Percentiles rank a stretch among this genome's conserved stretches.
Conservation (phyloP, 2,888 invertebrate genomes). For the Philereme vetulata region DNA sequence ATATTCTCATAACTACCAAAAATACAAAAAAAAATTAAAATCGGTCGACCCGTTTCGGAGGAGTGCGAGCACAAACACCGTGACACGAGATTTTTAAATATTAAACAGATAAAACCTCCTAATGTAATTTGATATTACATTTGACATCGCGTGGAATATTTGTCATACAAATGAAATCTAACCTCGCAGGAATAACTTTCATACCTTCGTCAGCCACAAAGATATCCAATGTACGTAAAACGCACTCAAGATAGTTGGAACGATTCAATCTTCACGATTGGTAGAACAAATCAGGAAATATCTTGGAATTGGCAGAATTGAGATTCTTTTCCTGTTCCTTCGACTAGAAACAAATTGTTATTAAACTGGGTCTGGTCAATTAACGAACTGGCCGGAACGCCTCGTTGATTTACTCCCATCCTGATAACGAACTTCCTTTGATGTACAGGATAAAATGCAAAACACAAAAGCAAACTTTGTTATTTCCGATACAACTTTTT, state of each 20-base stretch:
- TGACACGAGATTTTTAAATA: background rate
- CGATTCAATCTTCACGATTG: slow-evolving; percentile 11
- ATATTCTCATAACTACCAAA: background rate
- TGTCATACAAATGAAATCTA: slow-evolving; percentile 8
- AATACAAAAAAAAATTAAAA: background rate
- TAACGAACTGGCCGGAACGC: slow-evolving; percentile 14
- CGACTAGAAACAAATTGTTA: slow-evolving; percentile 15
- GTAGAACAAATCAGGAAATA: slow-evolving; percentile 7
- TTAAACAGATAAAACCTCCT: slow-evolving; percentile 5
- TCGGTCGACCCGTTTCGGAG: no score
- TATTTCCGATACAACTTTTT: no score
- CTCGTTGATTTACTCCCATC: slow-evolving; percentile 13
- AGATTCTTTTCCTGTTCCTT: slow-evolving; percentile 11
- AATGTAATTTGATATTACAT: slow-evolving; percentile 15
- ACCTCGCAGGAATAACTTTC: slow-evolving; percentile 8
- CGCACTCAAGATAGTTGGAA: background rate
- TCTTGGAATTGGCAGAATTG: slow-evolving; percentile 1
- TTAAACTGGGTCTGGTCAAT: slow-evolving; percentile 14
- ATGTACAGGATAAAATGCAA: background rate
- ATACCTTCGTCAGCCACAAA: slow-evolving; percentile 14
- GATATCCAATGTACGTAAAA: background rate
- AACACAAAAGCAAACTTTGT: no score
- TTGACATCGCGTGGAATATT: slow-evolving; percentile 7
- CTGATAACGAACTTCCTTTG: slow-evolving; percentile 8
- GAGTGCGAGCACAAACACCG: no score